phyloP scores from a whole-genome alignment of 2,113 vertebrate species.

The Chunga burmeisteri region DNA sequence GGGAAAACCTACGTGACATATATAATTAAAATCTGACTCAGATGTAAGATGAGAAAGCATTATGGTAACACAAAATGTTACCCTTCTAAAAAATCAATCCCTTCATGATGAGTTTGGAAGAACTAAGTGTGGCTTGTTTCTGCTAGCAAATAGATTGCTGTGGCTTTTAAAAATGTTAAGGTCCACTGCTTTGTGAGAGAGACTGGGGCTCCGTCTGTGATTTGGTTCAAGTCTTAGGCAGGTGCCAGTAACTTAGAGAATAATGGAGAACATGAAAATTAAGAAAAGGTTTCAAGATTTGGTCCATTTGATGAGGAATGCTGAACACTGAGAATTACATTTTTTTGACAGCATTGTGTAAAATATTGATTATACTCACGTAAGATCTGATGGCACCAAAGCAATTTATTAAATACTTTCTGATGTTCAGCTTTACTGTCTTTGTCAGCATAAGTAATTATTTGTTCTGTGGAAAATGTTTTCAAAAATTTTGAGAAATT shows the following conservation, averaged over 20 bases:
- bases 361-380: not conserved
- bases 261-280: not conserved
- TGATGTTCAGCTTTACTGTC: not conserved
- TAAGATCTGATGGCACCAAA: not conserved
- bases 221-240: not conserved
- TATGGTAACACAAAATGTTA: not conserved
- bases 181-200: not conserved
- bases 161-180: not conserved
- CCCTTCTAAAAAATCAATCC: not conserved
- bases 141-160: not conserved
- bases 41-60: not conserved
- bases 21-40: slow-evolving; percentile 50
- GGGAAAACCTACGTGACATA: not conserved
- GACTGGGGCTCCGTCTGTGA: not conserved
- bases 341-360: not conserved
- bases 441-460: not conserved
- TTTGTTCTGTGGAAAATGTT: not conserved
- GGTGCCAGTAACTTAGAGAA: not conserved
- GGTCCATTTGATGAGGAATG: not conserved
- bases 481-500: not conserved
- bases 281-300: not conserved
- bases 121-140: not conserved
- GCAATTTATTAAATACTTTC: not conserved
- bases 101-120: not conserved
- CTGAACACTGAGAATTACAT: not conserved